Percentiles rank a stretch among this genome's conserved stretches.
phyloP scores from a whole-genome alignment of 2,888 invertebrate genomes.

The Escarpia spicata region DNA sequence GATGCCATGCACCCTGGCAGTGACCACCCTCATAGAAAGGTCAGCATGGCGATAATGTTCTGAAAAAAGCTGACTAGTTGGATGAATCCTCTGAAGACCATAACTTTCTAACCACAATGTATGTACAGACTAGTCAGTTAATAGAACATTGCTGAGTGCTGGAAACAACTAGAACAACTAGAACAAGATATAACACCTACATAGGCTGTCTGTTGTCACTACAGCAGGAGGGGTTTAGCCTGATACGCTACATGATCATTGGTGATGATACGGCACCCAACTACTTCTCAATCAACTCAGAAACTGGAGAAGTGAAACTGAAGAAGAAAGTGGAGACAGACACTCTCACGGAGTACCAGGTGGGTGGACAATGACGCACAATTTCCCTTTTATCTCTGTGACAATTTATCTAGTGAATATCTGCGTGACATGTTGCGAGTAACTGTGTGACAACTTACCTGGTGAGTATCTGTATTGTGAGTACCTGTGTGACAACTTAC shows the following conservation, averaged over 20 bases:
- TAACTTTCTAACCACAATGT: too few relatives aligned
- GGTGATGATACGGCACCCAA: slow-evolving; percentile 51
- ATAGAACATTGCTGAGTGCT: too few relatives aligned
- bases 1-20: too few relatives aligned
- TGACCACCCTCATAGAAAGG: too few relatives aligned
- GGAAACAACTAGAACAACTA: too few relatives aligned
- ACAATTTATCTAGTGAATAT: not conserved
- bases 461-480: not conserved
- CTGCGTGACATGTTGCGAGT: not conserved
- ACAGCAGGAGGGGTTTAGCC: slow-evolving; percentile 40
- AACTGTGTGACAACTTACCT: not conserved
- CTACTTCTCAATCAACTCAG: slow-evolving; percentile 50
- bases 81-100: too few relatives aligned
- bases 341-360: slow-evolving; percentile 32
- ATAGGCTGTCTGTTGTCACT: not conserved
- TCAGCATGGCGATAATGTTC: too few relatives aligned
- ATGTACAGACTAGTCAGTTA: too few relatives aligned
- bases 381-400: not conserved
- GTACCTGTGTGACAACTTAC: too few relatives aligned
- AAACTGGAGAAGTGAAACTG: slow-evolving; percentile 47
- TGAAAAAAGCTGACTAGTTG: too few relatives aligned
- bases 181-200: too few relatives aligned
- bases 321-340: slow-evolving; percentile 35
- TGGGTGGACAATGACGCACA: not conserved
- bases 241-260: slow-evolving; percentile 45